These are phyloP conservation scores for Poeciliopsis turrubarensis DNA, from an alignment of 2,113 vertebrate species.

Conservation along the genomic window DNA sequence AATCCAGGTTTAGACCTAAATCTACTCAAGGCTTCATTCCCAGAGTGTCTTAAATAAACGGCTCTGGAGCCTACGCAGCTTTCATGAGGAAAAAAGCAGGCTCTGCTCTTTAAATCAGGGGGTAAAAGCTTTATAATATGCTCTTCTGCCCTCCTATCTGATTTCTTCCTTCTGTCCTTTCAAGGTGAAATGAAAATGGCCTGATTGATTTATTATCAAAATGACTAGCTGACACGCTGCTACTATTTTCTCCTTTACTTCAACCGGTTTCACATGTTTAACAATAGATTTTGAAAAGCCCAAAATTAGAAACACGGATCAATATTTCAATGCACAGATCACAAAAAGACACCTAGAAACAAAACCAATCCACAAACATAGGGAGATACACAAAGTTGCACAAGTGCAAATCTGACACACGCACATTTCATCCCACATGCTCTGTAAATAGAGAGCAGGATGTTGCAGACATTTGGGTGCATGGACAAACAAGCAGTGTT, in stretches of 20 bases:
- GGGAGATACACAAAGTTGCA: slow-evolving; percentile 33
- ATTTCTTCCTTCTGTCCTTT: slow-evolving; percentile 35
- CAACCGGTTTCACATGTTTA: slow-evolving; percentile 6
- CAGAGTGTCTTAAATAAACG: slow-evolving; percentile 58
- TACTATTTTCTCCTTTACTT: not conserved
- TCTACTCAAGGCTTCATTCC: slow-evolving; percentile 56
- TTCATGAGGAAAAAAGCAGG: slow-evolving; percentile 22
- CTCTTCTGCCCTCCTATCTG: slow-evolving; percentile 35
- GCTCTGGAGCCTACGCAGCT: slow-evolving; percentile 40
- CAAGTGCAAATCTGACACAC: slow-evolving; percentile 54
- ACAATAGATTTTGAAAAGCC: slow-evolving; percentile 4
- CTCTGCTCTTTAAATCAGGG: slow-evolving; percentile 55
- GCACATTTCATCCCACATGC: slow-evolving; percentile 72
- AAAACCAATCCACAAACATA: slow-evolving; percentile 17
- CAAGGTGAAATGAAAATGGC: slow-evolving; percentile 45
- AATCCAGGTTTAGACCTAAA: slow-evolving; percentile 63
- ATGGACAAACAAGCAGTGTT: slow-evolving; percentile 69
- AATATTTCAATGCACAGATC: slow-evolving; percentile 18
- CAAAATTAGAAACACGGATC: slow-evolving; percentile 10
- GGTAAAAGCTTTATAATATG: slow-evolving; percentile 29
- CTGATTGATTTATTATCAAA: slow-evolving; percentile 42
- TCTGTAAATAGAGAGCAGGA: slow-evolving; percentile 77
- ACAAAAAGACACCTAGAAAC: slow-evolving; percentile 14
- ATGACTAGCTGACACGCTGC: slow-evolving; percentile 46
- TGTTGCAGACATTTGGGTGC: slow-evolving; percentile 73